Evolutionary conservation across 2,113 vertebrate genomes (phyloP), one percentile per base, ranked within the genome.

Genomic region (Seriola dumerili): DNA sequence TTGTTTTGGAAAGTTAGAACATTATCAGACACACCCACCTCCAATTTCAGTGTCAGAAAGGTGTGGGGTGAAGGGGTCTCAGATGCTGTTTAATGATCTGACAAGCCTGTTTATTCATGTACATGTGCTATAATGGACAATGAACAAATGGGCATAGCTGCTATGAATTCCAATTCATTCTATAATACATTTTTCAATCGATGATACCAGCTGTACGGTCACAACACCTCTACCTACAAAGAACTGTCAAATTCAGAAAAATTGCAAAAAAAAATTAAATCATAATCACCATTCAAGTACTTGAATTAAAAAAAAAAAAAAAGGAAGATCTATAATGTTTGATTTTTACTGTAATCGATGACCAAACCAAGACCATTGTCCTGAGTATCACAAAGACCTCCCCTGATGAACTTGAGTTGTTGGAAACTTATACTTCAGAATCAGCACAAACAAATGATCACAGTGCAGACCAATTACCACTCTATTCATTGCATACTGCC

Each of bases 381-480:
- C 8, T 21, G 21, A 40, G n/a, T 50, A 42, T 74, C 57, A 69
- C 11, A 63, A 80, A 76, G 9, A 68, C 23, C 1, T 48, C 48
- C 3, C 4, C 21, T 44, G 46, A 55, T 79, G 34, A 73, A 44
- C 44, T 23, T n/a, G 7, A 68, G 29, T 34, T 8, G 13, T 66
- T 77, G n/a, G 66, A 78, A 74, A 64, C 52, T 34, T 34, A 81
- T 83, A 46, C 17, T 74, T 71, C 25, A 58, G 23, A 72, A 54
- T 62, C 71, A 79, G 29, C 57, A 76, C 44, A 81, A 83, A 85
- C 71, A 78, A 63, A 57, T 44, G 34, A 80, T 72, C 59, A 48
- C 62, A 66, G 40, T 52, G 19, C 65, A 54, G 77, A 52, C 76
- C 67, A 84, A 80, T 89, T 83, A 81, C 42, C 38, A 19, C 66